A percentile compares a stretch with the other conserved stretches of the same genome.
phyloP scores from a whole-genome alignment of 2,797 vertebrate genomes.

The Euthynnus affinis region DNA sequence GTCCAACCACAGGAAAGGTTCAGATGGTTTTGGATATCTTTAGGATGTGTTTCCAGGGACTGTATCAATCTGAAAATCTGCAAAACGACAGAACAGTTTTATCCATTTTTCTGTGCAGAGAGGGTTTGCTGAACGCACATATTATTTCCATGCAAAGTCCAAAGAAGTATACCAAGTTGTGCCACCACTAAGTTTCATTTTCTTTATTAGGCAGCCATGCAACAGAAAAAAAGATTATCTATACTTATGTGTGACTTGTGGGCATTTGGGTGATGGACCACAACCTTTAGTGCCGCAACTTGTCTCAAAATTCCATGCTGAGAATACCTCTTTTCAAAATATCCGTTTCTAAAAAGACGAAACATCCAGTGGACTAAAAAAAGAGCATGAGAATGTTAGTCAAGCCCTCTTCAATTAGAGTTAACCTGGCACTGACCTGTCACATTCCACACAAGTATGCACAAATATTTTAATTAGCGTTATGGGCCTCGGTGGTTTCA shows the following conservation, averaged over 20 bases:
- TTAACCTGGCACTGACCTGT: background rate
- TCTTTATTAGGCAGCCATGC: background rate
- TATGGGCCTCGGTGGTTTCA: background rate
- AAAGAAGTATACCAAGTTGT: background rate
- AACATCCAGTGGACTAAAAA: background rate
- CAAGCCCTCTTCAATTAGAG: background rate
- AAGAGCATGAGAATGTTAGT: background rate
- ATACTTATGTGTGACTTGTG: background rate
- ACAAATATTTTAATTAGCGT: background rate
- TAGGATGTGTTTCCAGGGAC: background rate
- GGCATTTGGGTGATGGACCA: background rate
- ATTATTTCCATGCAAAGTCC: background rate
- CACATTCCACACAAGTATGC: slow-evolving; percentile 6
- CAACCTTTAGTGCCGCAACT: background rate
- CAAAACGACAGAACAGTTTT: background rate
- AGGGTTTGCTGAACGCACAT: background rate
- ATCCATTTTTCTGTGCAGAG: background rate
- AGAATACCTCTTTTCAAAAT: background rate
- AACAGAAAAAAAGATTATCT: background rate
- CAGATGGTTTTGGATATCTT: background rate
- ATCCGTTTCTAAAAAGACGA: background rate
- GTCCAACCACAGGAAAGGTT: slow-evolving; percentile 20
- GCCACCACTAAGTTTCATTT: background rate
- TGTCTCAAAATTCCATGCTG: background rate
- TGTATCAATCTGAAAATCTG: background rate